Conservation (phyloP, 2,888 invertebrate genomes). For the Loripinus fragilis region DNA sequence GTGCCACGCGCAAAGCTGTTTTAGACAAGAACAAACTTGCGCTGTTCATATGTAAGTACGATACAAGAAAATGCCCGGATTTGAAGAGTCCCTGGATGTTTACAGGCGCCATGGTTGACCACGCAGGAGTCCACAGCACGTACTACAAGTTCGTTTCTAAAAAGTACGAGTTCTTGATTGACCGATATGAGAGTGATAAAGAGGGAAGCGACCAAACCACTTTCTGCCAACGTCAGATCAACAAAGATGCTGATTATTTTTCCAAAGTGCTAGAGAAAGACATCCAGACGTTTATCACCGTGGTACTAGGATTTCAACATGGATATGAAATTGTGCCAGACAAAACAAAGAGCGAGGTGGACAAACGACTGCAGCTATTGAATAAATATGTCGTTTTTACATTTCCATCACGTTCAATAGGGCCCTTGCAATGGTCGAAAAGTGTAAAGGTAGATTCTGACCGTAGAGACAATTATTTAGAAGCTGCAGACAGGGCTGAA, state of each 20-base stretch:
- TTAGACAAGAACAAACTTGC: background rate
- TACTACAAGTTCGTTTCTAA: background rate
- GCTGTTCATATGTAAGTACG: background rate
- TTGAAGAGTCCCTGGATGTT: background rate
- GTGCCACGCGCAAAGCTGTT: background rate
- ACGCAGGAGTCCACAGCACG: background rate
- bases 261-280: background rate
- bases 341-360: background rate
- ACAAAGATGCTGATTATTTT: background rate
- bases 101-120: background rate
- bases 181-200: background rate
- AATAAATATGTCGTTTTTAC: conserved; percentile 22
- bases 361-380: background rate
- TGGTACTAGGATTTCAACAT: background rate
- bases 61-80: background rate
- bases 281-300: too few species aligned
- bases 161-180: background rate
- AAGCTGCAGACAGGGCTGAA: conserved; percentile 30
- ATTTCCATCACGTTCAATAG: conserved; percentile 41
- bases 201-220: background rate
- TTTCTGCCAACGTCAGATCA: background rate
- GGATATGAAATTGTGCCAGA: background rate
- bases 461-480: background rate
- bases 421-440: conserved; percentile 44
- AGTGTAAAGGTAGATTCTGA: background rate